phyloP scores from a whole-genome alignment of 2,113 vertebrate species.

The Hemiprocne comata region DNA sequence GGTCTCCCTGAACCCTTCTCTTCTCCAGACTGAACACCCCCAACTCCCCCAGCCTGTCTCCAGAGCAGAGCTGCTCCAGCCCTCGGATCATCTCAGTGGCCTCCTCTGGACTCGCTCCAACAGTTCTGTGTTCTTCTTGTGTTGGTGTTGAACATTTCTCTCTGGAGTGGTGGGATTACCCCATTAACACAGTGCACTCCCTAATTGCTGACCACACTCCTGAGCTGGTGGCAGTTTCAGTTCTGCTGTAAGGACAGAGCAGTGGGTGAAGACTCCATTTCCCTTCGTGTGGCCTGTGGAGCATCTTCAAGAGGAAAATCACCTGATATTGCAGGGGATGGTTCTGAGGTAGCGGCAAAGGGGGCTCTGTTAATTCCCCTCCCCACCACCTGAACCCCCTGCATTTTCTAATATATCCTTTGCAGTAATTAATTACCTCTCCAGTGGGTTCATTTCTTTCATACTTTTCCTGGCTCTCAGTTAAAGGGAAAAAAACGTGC shows the following conservation, averaged over 20 bases:
- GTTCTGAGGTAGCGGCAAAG: not conserved
- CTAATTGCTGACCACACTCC: not conserved
- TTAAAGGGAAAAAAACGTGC: constrained; percentile 52
- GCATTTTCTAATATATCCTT: constrained; percentile 38
- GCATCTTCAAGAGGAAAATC: fast-evolving
- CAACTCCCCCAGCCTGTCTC: no score
- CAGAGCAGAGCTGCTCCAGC: no score
- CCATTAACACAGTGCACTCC: not conserved
- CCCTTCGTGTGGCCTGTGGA: fast-evolving
- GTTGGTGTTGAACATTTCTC: not conserved
- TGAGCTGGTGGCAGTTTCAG: not conserved
- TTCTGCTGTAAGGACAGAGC: fast-evolving
- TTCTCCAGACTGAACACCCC: no score
- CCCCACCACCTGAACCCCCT: constrained; percentile 16
- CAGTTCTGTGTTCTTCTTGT: no score
- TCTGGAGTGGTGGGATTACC: not conserved
- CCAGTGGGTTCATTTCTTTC: constrained; percentile 53
- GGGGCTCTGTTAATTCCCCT: not conserved
- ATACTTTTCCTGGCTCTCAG: constrained; percentile 66
- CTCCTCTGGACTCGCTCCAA: no score
- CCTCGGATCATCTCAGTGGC: no score
- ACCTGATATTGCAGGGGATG: not conserved
- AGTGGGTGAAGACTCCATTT: fast-evolving
- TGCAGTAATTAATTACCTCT: constrained; percentile 68
- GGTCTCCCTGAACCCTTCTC: no score